Conservation (phyloP, 2,113 vertebrate species). For the Arvicanthis niloticus region DNA sequence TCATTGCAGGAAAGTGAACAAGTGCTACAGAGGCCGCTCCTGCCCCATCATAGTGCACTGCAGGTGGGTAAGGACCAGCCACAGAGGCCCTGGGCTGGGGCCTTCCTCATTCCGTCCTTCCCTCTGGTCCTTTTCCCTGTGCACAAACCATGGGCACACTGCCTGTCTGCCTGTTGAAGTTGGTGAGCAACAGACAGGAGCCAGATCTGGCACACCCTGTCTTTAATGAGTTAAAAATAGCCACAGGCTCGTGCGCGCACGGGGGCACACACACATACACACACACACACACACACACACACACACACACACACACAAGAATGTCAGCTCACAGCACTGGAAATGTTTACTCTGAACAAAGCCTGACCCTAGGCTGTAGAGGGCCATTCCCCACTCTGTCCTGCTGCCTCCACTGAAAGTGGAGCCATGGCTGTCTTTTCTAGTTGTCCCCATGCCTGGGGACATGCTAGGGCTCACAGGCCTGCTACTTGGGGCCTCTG, state of each 20-base stretch:
- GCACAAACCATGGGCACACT: neutral
- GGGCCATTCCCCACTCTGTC: neutral
- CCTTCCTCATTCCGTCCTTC: accelerated
- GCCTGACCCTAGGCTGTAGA: neutral
- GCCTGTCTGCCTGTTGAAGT: neutral
- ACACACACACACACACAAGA: neutral
- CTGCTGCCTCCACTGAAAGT: neutral
- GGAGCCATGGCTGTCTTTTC: neutral
- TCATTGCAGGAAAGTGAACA: conserved; percentile 97
- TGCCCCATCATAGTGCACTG: conserved; percentile 99
- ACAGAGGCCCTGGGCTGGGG: neutral
- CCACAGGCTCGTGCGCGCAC: neutral
- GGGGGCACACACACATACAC: neutral
- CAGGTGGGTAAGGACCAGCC: conserved; percentile 88
- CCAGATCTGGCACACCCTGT: neutral
- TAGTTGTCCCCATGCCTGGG: neutral
- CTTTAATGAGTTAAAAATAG: neutral
- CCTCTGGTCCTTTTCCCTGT: neutral
- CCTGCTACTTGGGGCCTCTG: neutral
- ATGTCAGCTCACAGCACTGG: neutral
- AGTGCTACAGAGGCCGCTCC: conserved; percentile 98
- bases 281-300: neutral
- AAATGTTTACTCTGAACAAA: neutral
- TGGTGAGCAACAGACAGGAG: neutral
- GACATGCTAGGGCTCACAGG: neutral